A percentile compares a stretch with the other conserved stretches of the same genome.
phyloP scores from a whole-genome alignment of 2,113 vertebrate genomes.

The Seriola quinqueradiata region DNA sequence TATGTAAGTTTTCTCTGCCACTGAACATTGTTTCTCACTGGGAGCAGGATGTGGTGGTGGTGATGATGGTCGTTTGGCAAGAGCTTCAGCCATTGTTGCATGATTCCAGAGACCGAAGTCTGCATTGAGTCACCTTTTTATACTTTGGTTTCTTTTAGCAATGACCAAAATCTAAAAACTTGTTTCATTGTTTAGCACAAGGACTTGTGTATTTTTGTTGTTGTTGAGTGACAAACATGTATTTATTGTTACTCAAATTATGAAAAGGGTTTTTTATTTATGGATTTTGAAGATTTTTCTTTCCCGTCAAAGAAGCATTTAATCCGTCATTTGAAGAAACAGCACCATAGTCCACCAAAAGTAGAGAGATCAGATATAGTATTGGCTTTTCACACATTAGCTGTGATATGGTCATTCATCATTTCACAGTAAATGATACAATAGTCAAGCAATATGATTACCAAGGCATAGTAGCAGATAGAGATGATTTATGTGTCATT shows the following conservation, averaged over 20 bases:
- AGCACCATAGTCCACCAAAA: neutral
- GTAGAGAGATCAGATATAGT: neutral
- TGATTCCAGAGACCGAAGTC: neutral
- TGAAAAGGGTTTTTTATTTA: neutral
- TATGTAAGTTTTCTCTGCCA: too few species aligned
- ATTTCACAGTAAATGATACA: conserved; percentile 18
- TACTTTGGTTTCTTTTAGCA: neutral
- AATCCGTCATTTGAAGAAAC: neutral
- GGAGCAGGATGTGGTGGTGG: too few species aligned
- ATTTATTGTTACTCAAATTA: neutral
- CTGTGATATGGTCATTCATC: conserved; percentile 14
- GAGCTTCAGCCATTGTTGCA: too few species aligned
- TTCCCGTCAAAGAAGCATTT: neutral
- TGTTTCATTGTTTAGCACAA: neutral
- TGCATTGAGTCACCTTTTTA: too few species aligned
- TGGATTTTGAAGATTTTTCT: neutral
- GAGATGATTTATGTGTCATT: conserved; percentile 24
- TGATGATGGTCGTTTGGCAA: too few species aligned
- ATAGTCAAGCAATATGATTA: conserved; percentile 7
- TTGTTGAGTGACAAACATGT: neutral
- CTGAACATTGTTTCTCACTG: too few species aligned
- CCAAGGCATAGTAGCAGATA: neutral
- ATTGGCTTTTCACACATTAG: neutral
- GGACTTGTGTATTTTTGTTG: neutral
- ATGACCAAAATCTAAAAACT: neutral